Evolutionary conservation across 2,797 vertebrate species (phyloP).

Genomic region (Leptatherina wallacei): DNA sequence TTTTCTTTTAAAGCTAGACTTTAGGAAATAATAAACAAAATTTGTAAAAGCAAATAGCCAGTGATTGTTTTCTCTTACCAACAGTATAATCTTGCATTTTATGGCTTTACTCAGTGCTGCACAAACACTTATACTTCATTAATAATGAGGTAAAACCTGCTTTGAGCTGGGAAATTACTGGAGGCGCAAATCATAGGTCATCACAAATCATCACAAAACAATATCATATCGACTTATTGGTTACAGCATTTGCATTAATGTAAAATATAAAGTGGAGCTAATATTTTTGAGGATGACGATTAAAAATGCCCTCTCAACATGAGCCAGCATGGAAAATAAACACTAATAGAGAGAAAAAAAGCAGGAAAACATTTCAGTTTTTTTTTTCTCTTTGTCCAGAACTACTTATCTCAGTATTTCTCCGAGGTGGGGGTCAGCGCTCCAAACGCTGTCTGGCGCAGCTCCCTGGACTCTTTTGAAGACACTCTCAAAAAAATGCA

Average conservation of each 20-base stretch:
- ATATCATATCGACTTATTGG: neutral
- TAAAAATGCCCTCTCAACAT: neutral
- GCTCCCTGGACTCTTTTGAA: conserved; percentile 51
- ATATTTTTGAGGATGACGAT: neutral
- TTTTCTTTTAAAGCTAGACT: neutral
- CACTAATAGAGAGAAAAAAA: neutral
- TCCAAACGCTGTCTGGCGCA: conserved; percentile 30
- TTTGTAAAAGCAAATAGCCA: no score
- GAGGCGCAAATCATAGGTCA: neutral
- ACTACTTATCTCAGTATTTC: conserved; percentile 35
- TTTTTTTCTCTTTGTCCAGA: neutral
- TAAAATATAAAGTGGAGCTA: neutral
- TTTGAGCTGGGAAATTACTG: no score
- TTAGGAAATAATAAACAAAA: neutral
- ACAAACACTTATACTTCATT: neutral
- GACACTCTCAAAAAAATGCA: conserved; percentile 89
- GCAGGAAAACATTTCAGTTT: neutral
- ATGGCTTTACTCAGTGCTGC: neutral
- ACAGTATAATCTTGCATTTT: no score
- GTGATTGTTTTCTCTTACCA: no score
- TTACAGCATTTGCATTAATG: neutral
- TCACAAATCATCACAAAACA: neutral
- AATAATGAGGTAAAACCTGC: neutral
- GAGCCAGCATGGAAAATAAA: neutral
- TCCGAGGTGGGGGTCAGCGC: conserved; percentile 58